These are phyloP conservation scores for Crotalus adamanteus DNA, from an alignment of 2,797 vertebrate species.

Conservation along the genomic window DNA sequence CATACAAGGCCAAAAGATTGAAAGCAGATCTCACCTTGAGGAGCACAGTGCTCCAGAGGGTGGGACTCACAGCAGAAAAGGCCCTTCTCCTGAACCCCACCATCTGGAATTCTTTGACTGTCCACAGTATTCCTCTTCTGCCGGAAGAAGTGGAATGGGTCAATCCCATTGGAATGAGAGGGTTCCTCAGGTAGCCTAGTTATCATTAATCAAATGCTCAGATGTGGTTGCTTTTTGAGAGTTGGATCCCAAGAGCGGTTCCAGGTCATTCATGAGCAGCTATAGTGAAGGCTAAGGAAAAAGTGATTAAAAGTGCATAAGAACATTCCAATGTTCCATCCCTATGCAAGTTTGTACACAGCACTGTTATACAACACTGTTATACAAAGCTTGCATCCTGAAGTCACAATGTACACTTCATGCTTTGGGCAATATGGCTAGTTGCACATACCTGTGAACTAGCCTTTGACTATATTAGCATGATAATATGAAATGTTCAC, in stretches of 20 bases:
- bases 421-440: background rate
- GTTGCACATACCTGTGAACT: background rate
- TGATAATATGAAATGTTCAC: background rate
- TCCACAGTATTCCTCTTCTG: background rate
- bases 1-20: background rate
- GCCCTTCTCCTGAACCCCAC: background rate
- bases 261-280: background rate
- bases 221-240: background rate
- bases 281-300: background rate
- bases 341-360: background rate
- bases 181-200: background rate
- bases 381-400: background rate
- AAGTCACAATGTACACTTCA: background rate
- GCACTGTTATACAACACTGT: background rate
- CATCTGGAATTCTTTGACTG: background rate
- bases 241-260: background rate
- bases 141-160: background rate
- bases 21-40: background rate
- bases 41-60: background rate
- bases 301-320: background rate
- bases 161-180: background rate
- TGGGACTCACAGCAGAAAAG: background rate
- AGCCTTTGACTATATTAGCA: background rate
- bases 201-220: background rate
- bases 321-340: background rate